Evolutionary conservation across 23 tunicate species (phyloP).

Genomic region (Oikopleura dioica): DNA sequence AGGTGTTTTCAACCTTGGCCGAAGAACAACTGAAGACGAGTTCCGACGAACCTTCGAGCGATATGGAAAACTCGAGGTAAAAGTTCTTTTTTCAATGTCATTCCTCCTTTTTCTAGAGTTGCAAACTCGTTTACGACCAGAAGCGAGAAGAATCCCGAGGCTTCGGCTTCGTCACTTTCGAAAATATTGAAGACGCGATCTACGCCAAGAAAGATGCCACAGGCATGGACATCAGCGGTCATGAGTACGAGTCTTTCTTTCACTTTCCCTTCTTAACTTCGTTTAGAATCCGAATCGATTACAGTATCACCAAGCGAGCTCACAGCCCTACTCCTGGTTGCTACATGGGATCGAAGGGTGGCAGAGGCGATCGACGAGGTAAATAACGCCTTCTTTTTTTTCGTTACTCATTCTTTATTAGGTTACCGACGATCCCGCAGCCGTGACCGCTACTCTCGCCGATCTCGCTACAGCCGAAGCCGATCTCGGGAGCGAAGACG

Average conservation of each 20-base stretch:
- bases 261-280: not conserved
- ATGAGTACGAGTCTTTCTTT: constrained; percentile 9
- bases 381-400: not conserved
- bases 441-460: constrained; percentile 20
- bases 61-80: not conserved
- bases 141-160: constrained; percentile 31
- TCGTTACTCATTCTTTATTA: too few relatives aligned
- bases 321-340: constrained; percentile 97
- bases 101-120: too few relatives aligned
- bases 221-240: constrained; percentile 72
- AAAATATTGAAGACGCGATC: constrained; percentile 31
- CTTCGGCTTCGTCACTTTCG: constrained; percentile 74
- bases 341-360: constrained; percentile 68
- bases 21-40: not conserved
- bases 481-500: constrained; percentile 25
- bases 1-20: not conserved
- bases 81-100: too few relatives aligned
- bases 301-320: constrained; percentile 65
- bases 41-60: not conserved
- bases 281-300: constrained; percentile 53
- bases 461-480: constrained; percentile 33
- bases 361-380: constrained; percentile 3
- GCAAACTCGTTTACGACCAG: not conserved
- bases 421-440: constrained; percentile 14
- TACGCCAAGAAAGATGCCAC: constrained; percentile 74